phyloP scores from a whole-genome alignment of 2,797 vertebrate species.

The Cottoperca gobio region DNA sequence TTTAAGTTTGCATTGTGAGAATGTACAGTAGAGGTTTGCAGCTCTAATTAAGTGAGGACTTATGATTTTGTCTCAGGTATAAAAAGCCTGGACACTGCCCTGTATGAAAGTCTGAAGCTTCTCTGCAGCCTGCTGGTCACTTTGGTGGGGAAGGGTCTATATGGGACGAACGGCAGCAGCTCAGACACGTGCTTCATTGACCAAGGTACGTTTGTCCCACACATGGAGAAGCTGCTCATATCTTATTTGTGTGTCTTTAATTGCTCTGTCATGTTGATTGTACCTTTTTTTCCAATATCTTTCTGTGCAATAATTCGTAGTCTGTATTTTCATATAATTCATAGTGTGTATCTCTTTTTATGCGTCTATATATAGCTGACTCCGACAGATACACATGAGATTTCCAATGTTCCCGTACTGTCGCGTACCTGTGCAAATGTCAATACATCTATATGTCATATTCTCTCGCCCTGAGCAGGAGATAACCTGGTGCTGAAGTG shows the following conservation, averaged over 20 bases:
- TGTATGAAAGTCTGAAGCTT: conserved; percentile 89
- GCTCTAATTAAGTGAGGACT: background rate
- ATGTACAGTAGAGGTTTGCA: background rate
- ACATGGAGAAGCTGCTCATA: background rate
- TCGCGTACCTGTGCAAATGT: too few relatives aligned
- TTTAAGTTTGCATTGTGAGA: background rate
- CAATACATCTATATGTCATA: too few relatives aligned
- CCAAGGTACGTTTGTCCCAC: conserved; percentile 80
- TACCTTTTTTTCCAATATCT: too few relatives aligned
- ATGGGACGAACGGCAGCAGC: conserved; percentile 68
- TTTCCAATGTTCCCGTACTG: too few relatives aligned
- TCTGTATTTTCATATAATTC: too few relatives aligned
- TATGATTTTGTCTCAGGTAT: conserved; percentile 79
- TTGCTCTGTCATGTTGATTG: background rate
- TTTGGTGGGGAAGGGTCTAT: conserved; percentile 86
- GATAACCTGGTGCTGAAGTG: conserved; percentile 93
- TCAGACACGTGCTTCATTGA: conserved; percentile 84
- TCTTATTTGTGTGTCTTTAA: background rate
- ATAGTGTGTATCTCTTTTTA: too few relatives aligned
- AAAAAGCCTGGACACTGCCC: conserved; percentile 85
- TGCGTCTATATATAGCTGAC: too few relatives aligned
- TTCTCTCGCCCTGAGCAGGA: conserved; percentile 70
- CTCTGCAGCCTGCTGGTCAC: conserved; percentile 89
- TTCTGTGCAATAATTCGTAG: too few relatives aligned
- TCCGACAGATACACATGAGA: too few relatives aligned